These are phyloP conservation scores for Volucella zonaria DNA, from an alignment of 2,888 invertebrate genomes.

Conservation along the genomic window DNA sequence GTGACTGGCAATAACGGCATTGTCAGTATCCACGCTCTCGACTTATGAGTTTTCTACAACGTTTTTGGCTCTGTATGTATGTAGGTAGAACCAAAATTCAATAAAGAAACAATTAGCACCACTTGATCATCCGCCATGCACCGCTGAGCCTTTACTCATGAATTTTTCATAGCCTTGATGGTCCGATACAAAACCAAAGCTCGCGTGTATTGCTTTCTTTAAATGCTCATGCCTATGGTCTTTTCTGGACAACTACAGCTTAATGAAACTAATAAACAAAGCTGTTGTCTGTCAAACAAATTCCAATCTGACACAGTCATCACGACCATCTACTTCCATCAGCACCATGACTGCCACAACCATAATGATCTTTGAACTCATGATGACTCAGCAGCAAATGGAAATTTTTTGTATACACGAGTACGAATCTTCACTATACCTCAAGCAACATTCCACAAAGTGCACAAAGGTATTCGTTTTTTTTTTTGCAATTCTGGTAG, in stretches of 20 bases:
- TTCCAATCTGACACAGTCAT: constrained; percentile 4
- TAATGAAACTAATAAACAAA: constrained; percentile 17
- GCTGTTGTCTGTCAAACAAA: not conserved
- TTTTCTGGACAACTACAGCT: constrained; percentile 4
- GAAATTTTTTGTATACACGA: not conserved
- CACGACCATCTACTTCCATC: not conserved
- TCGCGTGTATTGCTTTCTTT: not conserved
- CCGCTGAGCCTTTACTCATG: no score
- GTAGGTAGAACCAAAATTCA: no score
- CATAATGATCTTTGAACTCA: constrained; percentile 11
- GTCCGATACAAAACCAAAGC: no score
- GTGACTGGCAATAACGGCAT: no score
- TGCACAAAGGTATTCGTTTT: constrained; percentile 18
- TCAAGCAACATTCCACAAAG: constrained; percentile 38
- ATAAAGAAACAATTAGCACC: no score
- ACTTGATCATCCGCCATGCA: no score
- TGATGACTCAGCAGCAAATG: constrained; percentile 11
- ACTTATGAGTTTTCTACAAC: no score
- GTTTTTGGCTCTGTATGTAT: no score
- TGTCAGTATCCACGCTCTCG: no score
- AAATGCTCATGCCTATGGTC: not conserved
- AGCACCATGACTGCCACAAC: constrained; percentile 11
- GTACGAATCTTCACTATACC: not conserved
- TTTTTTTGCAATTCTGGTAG: no score
- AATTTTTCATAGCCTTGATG: no score